Evolutionary conservation across 2,797 vertebrate genomes (phyloP).

Genomic region (Remorina albescens): DNA sequence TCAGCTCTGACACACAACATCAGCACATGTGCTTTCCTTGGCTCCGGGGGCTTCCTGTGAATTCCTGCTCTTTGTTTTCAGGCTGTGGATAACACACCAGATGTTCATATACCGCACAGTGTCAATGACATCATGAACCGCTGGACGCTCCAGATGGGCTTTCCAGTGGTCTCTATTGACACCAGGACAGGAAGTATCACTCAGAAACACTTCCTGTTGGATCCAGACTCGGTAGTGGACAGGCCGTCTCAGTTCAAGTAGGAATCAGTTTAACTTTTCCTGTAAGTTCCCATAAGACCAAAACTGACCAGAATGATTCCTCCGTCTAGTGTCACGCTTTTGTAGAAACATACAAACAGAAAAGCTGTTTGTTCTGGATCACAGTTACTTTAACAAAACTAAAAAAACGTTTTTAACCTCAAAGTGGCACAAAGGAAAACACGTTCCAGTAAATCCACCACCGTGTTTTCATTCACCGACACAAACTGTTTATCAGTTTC

Average conservation of each 20-base stretch:
- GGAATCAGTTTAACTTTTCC: slow-evolving; percentile 58
- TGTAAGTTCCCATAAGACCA: slow-evolving; percentile 23
- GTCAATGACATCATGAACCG: slow-evolving; percentile 91
- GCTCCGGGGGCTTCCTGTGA: background rate
- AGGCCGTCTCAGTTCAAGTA: slow-evolving; percentile 90
- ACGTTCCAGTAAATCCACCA: no score
- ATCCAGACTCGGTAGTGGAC: slow-evolving; percentile 82
- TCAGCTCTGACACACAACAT: slow-evolving; percentile 38
- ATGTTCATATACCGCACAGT: slow-evolving; percentile 52
- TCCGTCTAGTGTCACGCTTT: background rate
- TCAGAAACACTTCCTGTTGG: slow-evolving; percentile 93
- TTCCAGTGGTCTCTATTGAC: slow-evolving; percentile 90
- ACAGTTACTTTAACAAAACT: background rate
- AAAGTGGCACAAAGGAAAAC: no score
- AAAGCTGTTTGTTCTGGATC: background rate
- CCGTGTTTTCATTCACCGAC: no score
- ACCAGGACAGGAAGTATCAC: slow-evolving; percentile 81
- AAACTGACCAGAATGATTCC: background rate
- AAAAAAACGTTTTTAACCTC: no score
- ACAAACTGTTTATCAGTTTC: no score
- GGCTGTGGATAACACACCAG: slow-evolving; percentile 72
- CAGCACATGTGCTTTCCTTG: background rate
- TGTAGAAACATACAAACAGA: background rate
- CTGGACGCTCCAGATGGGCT: slow-evolving; percentile 98
- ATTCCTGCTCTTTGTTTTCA: slow-evolving; percentile 56